phyloP scores from a whole-genome alignment of 2,888 invertebrate species.

The Vanessa cardui region DNA sequence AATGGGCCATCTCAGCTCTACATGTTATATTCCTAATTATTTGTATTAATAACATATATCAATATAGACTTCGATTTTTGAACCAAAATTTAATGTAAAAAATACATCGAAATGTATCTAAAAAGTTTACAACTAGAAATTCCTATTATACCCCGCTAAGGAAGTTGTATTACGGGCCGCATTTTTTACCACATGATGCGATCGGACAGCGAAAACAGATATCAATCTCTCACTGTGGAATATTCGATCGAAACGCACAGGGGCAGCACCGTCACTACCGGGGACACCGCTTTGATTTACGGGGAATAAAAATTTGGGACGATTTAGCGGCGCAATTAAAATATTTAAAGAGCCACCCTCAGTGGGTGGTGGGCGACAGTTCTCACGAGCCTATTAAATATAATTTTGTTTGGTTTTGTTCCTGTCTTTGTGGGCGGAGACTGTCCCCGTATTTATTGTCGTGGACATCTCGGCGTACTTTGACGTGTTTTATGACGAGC shows the following conservation, averaged over 20 bases:
- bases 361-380: constrained; percentile 82
- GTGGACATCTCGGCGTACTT: constrained; percentile 52
- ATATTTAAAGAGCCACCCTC: constrained; percentile 75
- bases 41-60: too few species aligned
- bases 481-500: constrained; percentile 56
- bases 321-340: constrained; percentile 80
- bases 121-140: too few species aligned
- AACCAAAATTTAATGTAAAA: too few species aligned
- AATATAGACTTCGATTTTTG: too few species aligned
- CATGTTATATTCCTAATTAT: too few species aligned
- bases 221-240: constrained; percentile 33
- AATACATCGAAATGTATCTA: too few species aligned
- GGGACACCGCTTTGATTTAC: constrained; percentile 76
- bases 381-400: constrained; percentile 81
- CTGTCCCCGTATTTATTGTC: constrained; percentile 57
- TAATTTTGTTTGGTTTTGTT: constrained; percentile 76
- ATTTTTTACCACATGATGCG: constrained; percentile 22
- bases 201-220: constrained; percentile 26
- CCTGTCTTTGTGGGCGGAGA: constrained; percentile 54
- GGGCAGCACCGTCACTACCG: constrained; percentile 59
- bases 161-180: not conserved
- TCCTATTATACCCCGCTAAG: not conserved
- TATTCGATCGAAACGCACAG: constrained; percentile 33
- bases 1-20: too few species aligned
- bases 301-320: constrained; percentile 71